Base-by-base conservation (phyloP, 2,113 vertebrate species). In the Cranoglanis bouderius region DNA sequence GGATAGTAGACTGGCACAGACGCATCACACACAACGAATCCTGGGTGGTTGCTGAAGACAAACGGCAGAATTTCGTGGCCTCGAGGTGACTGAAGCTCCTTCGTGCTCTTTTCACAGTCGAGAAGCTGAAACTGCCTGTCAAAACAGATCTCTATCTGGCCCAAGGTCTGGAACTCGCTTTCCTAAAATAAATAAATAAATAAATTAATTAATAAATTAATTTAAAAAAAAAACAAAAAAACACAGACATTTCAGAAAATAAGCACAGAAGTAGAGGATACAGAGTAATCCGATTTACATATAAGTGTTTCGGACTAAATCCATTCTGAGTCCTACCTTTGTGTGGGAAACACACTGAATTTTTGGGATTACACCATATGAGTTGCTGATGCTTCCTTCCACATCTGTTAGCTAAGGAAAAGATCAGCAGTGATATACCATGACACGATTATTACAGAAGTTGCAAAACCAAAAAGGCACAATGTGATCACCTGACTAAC, bases 131-230 rank as follows among this genome's bases (percentile, higher is more conserved):
- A 93, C 8, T 92, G 82, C 19, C 18, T 78, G 85, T 91, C 88
- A 21, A 93, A 85, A 81, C 93, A 93, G 87, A 93, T 87, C 89
- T 93, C 92, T 4, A 93, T 92, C 85, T 93, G 93, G 21, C 91
- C 93, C 89, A 93, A 63, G n/a, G 16, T 65, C 86, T 93, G 93
- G 43, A 77, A 24, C 32, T 89, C 21, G 1, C 61, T 84, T 40
- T 61, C 83, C 93, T 93, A 63, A 32, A 16, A 89, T n/a, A n/a
- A 88, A 83, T 46, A 46, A 46, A 46, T 6, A 84, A 9, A 87
- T 1, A 61, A 19, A 35, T 21, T 12, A 13, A 85, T n/a, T n/a
- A n/a, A n/a, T n/a, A n/a, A 46, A 16, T 40, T 10, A 21, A 26
- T n/a, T n/a, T n/a, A n/a, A n/a, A n/a, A n/a, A 53, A 38, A 85